A percentile compares a stretch with the other conserved stretches of the same genome.
Evolutionary conservation across 2,888 invertebrate species (phyloP).

Genomic region (Drosophila robusta): DNA sequence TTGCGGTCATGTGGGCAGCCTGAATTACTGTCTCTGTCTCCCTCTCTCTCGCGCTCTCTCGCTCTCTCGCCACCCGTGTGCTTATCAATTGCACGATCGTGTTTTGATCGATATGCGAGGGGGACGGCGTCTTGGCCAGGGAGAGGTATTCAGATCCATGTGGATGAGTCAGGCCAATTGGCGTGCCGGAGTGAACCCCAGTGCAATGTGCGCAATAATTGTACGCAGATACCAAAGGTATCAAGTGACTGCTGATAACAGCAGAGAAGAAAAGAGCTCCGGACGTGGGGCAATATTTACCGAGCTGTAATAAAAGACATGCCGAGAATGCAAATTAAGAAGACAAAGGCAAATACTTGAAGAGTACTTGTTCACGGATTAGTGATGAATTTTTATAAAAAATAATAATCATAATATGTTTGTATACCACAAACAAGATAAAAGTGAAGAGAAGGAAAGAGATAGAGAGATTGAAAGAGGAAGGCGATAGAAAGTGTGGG

Average conservation of each 20-base stretch:
- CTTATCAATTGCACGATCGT: constrained; percentile 44
- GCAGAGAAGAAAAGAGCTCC: background rate
- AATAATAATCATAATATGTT: background rate
- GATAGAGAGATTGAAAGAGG: no score
- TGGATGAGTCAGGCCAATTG: constrained; percentile 35
- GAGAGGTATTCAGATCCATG: constrained; percentile 22
- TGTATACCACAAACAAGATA: background rate
- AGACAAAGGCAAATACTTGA: constrained; percentile 6
- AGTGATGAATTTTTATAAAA: background rate
- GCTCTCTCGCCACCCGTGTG: background rate
- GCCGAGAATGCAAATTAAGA: background rate
- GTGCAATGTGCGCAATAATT: constrained; percentile 38
- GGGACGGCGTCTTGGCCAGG: background rate
- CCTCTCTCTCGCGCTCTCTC: background rate
- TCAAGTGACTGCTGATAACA: constrained; percentile 17
- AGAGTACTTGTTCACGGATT: background rate
- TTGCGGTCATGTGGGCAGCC: constrained; percentile 34
- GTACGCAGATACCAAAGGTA: constrained; percentile 14
- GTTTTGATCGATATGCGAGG: constrained; percentile 30
- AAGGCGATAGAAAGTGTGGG: no score
- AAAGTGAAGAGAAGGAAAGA: background rate
- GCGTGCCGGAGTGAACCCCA: constrained; percentile 16
- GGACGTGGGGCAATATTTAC: constrained; percentile 10
- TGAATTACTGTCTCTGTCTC: background rate
- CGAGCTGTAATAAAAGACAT: constrained; percentile 5